A percentile compares a stretch with the other conserved stretches of the same genome.
phyloP scores from a whole-genome alignment of 2,888 invertebrate genomes.

The Criorhina ranunculi region DNA sequence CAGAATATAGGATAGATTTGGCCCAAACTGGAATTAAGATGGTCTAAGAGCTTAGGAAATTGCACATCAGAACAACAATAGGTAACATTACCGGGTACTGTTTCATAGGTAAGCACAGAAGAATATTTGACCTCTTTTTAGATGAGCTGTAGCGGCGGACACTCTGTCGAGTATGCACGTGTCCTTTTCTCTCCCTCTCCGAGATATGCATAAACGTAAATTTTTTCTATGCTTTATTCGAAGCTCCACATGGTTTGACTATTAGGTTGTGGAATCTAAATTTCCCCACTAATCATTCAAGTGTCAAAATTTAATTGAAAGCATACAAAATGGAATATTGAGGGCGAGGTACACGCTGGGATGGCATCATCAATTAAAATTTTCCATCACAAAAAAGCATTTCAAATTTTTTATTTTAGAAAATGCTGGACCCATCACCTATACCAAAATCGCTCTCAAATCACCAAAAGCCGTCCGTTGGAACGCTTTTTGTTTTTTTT shows the following conservation, averaged over 20 bases:
- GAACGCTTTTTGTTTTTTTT: not conserved
- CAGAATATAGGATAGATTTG: no score
- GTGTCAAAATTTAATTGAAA: slow-evolving; percentile 31
- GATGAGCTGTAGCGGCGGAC: no score
- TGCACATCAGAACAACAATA: no score
- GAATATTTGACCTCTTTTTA: no score
- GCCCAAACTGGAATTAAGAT: no score
- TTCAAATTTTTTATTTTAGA: slow-evolving; percentile 22
- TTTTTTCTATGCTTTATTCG: not conserved
- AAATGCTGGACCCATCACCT: slow-evolving; percentile 3
- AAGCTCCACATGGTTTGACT: not conserved
- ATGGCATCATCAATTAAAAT: slow-evolving; percentile 5
- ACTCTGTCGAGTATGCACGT: no score
- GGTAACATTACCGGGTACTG: no score
- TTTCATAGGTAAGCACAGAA: no score
- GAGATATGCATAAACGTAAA: no score
- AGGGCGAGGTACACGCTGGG: not conserved
- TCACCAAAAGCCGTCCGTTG: not conserved
- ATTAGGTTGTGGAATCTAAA: no score
- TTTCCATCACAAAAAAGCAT: not conserved
- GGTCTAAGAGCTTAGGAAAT: no score
- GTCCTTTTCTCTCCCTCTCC: no score
- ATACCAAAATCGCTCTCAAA: not conserved
- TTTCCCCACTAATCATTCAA: not conserved
- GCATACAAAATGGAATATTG: not conserved